Percentiles rank a stretch among this genome's conserved stretches.
phyloP scores from a whole-genome alignment of 2,888 invertebrate species.

The Caenorhabditis sp. region DNA sequence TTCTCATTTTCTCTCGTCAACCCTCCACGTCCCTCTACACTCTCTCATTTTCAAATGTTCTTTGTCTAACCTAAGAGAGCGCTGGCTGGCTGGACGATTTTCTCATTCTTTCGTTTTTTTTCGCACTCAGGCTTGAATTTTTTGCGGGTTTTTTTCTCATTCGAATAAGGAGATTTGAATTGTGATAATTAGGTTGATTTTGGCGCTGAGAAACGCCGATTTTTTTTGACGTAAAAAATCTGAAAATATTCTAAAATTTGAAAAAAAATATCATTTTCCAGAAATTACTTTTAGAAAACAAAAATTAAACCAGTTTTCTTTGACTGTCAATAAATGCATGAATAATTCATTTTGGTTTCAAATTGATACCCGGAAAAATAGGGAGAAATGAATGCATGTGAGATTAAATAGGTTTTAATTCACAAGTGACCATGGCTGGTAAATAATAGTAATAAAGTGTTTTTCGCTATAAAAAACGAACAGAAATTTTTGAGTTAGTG shows the following conservation, averaged over 20 bases:
- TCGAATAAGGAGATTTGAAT: no score
- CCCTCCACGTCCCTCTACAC: not conserved
- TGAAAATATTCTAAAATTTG: no score
- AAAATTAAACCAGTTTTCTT: no score
- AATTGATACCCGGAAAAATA: not conserved
- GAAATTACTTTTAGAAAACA: no score
- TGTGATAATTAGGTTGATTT: not conserved
- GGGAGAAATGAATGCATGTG: not conserved
- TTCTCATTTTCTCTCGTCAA: not conserved
- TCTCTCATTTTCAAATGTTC: not conserved
- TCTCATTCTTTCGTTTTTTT: constrained; percentile 1
- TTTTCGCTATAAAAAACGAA: no score
- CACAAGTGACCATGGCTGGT: no score
- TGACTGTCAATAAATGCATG: no score
- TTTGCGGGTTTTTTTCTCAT: not conserved
- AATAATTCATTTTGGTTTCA: not conserved
- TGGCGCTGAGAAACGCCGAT: no score
- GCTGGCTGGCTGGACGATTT: not conserved
- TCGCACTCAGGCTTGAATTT: not conserved
- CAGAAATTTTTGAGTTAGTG: no score
- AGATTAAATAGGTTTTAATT: not conserved
- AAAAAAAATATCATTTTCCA: no score
- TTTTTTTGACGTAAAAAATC: no score
- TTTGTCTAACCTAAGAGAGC: not conserved
- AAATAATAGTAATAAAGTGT: no score